These are phyloP conservation scores for Meiosimyza platycephala DNA, from an alignment of 2,888 invertebrate species.

Conservation along the genomic window DNA sequence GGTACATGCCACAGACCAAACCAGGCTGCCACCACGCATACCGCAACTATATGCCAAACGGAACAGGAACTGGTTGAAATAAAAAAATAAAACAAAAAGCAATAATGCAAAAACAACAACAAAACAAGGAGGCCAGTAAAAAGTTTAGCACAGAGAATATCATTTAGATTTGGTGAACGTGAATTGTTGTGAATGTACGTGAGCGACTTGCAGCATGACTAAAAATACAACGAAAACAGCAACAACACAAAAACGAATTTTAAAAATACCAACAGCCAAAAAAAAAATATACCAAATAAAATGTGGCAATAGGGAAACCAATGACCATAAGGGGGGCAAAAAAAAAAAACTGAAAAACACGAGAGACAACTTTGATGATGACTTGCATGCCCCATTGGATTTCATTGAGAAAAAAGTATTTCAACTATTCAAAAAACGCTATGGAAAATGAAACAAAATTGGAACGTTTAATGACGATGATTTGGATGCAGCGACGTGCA, in stretches of 20 bases:
- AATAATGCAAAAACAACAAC: background rate
- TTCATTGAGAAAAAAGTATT: background rate
- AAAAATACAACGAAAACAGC: constrained; percentile 43
- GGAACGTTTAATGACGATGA: constrained; percentile 6
- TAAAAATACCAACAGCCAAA: constrained; percentile 24
- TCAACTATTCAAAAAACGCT: background rate
- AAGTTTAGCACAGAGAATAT: constrained; percentile 22
- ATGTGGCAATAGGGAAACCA: constrained; percentile 7
- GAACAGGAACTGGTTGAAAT: background rate
- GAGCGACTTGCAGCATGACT: constrained; percentile 50
- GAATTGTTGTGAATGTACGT: constrained; percentile 29
- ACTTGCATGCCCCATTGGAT: background rate
- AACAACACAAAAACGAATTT: constrained; percentile 37
- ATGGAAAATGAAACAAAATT: background rate
- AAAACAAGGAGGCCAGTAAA: constrained; percentile 8
- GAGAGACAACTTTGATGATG: background rate
- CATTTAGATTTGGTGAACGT: constrained; percentile 30
- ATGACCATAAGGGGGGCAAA: constrained; percentile 22
- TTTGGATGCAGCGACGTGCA: constrained; percentile 1
- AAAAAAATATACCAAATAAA: constrained; percentile 54
- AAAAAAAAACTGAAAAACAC: constrained; percentile 11
- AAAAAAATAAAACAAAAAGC: background rate
- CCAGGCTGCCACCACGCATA: background rate
- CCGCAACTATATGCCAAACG: no score
- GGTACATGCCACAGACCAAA: background rate